Conservation (phyloP, 1,140 invertebrate species). For the Cyclina sinensis region DNA sequence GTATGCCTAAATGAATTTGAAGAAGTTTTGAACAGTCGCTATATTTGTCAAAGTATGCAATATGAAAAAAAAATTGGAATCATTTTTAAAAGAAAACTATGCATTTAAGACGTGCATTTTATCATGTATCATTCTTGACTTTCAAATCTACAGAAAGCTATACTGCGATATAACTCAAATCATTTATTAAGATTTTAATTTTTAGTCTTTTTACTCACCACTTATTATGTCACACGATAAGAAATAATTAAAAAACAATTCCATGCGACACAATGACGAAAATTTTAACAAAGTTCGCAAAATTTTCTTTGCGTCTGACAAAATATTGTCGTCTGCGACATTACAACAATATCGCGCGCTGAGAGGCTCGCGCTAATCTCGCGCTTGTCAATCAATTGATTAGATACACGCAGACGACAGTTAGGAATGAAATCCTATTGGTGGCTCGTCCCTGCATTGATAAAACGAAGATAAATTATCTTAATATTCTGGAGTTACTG, state of each 20-base stretch:
- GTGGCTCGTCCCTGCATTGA: slow-evolving; percentile 12
- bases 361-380: slow-evolving; percentile 25
- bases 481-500: too few species aligned
- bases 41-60: too few species aligned
- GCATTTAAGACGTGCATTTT: too few species aligned
- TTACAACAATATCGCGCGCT: slow-evolving; percentile 9
- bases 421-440: neutral
- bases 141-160: too few species aligned
- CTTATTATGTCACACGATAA: neutral
- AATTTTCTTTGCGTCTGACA: slow-evolving; percentile 12
- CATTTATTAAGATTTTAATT: too few species aligned
- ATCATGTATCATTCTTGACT: too few species aligned
- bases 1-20: too few species aligned
- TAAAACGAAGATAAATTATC: neutral
- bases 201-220: neutral
- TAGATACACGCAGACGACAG: neutral
- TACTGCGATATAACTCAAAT: too few species aligned
- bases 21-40: too few species aligned
- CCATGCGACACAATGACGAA: neutral
- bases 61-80: too few species aligned
- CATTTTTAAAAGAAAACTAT: too few species aligned
- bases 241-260: neutral
- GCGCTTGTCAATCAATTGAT: slow-evolving; percentile 20
- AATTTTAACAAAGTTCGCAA: neutral
- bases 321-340: slow-evolving; percentile 36